Conservation (phyloP, 2,888 invertebrate species). For the Hesperia comma region DNA sequence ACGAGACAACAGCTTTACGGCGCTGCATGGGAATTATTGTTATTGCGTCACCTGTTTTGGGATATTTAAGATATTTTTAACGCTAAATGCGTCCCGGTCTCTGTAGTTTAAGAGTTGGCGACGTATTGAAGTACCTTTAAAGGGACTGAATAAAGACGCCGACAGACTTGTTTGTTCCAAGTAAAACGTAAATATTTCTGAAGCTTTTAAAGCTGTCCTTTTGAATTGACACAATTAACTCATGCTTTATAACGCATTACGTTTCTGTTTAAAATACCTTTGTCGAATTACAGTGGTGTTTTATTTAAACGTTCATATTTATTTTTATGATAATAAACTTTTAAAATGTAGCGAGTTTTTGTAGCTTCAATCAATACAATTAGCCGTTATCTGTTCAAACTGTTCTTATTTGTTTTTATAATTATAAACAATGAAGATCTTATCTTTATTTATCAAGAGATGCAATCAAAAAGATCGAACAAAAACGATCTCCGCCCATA, state of each 20-base stretch:
- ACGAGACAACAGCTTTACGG: slow-evolving; percentile 71
- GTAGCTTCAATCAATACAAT: too few species aligned
- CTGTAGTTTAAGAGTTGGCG: slow-evolving; percentile 30
- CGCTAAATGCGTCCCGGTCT: slow-evolving; percentile 22
- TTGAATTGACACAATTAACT: slow-evolving; percentile 7
- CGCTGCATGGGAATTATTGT: slow-evolving; percentile 52
- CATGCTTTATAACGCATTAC: not conserved
- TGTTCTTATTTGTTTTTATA: too few species aligned
- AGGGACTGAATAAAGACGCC: slow-evolving; percentile 5
- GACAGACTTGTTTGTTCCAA: slow-evolving; percentile 31
- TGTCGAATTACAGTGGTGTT: too few species aligned
- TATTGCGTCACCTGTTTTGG: slow-evolving; percentile 48
- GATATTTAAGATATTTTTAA: slow-evolving; percentile 29
- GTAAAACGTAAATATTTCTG: slow-evolving; percentile 13
- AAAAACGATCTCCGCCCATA: slow-evolving; percentile 7
- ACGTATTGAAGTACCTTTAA: slow-evolving; percentile 25
- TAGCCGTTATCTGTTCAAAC: too few species aligned
- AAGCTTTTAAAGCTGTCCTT: slow-evolving; percentile 4
- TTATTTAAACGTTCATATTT: too few species aligned
- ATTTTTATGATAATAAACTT: too few species aligned
- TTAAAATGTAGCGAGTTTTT: too few species aligned
- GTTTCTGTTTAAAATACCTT: too few species aligned
- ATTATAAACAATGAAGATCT: too few species aligned
- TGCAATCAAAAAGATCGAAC: not conserved
- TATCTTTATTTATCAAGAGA: too few species aligned